phyloP scores from a whole-genome alignment of 2,797 vertebrate genomes.

The Pseudochirops cupreus region DNA sequence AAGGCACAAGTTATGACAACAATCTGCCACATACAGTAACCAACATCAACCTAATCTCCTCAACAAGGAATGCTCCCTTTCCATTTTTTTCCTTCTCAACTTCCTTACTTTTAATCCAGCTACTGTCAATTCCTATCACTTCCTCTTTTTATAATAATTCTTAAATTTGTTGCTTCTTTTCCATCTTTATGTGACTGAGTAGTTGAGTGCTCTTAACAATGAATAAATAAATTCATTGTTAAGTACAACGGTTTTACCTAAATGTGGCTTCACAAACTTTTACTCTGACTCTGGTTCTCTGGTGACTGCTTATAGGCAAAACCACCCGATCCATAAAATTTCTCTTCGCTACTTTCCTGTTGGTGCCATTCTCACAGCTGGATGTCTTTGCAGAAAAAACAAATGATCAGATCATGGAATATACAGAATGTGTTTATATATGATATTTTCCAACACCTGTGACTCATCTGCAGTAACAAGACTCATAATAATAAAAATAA shows the following conservation, averaged over 20 bases:
- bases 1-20: not conserved
- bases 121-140: not conserved
- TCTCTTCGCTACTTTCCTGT: not conserved
- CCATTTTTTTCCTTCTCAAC: not conserved
- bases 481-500: not conserved
- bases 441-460: not conserved
- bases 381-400: not conserved
- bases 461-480: not conserved
- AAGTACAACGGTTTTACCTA: not conserved
- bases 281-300: not conserved
- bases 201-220: no score
- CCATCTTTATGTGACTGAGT: not conserved
- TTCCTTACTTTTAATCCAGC: not conserved
- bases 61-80: not conserved
- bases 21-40: not conserved
- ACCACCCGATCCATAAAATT: not conserved
- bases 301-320: not conserved
- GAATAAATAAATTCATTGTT: not conserved
- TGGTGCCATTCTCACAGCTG: not conserved
- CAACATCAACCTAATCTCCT: not conserved
- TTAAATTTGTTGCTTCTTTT: not conserved
- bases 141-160: not conserved
- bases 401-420: not conserved
- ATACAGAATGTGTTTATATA: not conserved
- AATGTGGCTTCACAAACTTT: not conserved